Percentiles rank a stretch among this genome's conserved stretches.
These are phyloP conservation scores for Macquaria australasica DNA, from an alignment of 2,113 vertebrate species.

Conservation along the genomic window DNA sequence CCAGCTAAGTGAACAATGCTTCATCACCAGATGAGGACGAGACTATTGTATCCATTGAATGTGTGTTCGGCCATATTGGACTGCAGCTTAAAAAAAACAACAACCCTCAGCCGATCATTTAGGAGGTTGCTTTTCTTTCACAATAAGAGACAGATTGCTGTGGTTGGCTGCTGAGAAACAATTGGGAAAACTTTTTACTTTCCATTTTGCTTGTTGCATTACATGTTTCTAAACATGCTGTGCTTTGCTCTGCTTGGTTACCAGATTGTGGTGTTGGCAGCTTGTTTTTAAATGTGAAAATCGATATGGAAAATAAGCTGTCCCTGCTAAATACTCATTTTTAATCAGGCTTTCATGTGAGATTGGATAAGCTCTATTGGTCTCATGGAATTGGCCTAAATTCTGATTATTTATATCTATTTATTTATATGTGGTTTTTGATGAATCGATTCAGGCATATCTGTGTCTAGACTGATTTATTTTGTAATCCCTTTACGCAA, in stretches of 20 bases:
- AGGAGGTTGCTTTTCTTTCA: not conserved
- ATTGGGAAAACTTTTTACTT: not conserved
- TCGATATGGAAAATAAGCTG: conserved; percentile 33
- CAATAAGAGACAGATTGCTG: not conserved
- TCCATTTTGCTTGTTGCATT: not conserved
- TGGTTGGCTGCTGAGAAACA: not conserved
- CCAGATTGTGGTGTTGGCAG: conserved; percentile 3
- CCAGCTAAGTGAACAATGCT: conserved; percentile 42
- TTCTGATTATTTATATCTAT: not conserved
- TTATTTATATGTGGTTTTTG: not conserved
- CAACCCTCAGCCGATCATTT: not conserved
- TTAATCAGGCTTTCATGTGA: conserved; percentile 34
- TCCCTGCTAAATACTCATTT: conserved; percentile 41
- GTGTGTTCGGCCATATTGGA: not conserved
- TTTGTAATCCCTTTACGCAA: conserved; percentile 2
- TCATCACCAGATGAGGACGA: conserved; percentile 48
- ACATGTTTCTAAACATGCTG: not conserved
- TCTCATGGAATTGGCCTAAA: conserved; percentile 35
- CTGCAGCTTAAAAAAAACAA: not conserved
- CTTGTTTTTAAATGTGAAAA: conserved; percentile 34
- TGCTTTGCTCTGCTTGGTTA: not conserved
- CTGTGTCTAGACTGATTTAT: conserved; percentile 13
- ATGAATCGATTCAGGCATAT: not conserved
- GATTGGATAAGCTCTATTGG: conserved; percentile 26
- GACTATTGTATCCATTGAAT: conserved; percentile 3